Evolutionary conservation across 2,888 invertebrate species (phyloP).

Genomic region (Gymnoscelis rufifasciata): DNA sequence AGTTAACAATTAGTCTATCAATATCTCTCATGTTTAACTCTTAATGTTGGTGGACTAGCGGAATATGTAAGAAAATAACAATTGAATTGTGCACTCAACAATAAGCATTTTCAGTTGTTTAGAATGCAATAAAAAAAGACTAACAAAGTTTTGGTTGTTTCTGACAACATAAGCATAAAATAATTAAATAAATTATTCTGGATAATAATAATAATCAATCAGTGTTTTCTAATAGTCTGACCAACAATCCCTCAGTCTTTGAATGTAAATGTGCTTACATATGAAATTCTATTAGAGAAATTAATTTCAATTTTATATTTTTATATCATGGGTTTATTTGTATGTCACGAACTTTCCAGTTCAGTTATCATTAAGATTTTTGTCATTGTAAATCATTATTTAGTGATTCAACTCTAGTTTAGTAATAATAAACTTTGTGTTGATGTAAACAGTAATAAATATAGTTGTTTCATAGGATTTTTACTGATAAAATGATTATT

Average conservation of each 20-base stretch:
- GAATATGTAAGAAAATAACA: conserved; percentile 2
- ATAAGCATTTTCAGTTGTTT: no score
- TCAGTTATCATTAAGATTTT: no score
- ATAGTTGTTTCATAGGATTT: not conserved
- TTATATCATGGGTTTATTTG: not conserved
- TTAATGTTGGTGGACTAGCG: conserved; percentile 25
- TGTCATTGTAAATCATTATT: no score
- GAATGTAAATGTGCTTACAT: conserved; percentile 44
- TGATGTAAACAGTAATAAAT: not conserved
- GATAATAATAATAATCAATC: not conserved
- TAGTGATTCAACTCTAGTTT: no score
- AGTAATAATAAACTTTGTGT: not conserved
- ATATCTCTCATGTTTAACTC: conserved; percentile 24
- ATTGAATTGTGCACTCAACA: no score
- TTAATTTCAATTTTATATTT: not conserved
- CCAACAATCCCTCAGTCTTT: conserved; percentile 28
- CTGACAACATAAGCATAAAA: no score
- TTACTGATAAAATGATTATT: not conserved
- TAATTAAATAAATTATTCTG: no score
- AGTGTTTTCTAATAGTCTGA: conserved; percentile 19
- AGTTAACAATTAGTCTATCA: conserved; percentile 48
- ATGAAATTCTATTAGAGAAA: conserved; percentile 35
- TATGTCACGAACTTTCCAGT: no score
- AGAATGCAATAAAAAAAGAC: no score
- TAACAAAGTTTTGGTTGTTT: no score